Conservation (phyloP, 2,113 vertebrate species). For the Axis porcinus region DNA sequence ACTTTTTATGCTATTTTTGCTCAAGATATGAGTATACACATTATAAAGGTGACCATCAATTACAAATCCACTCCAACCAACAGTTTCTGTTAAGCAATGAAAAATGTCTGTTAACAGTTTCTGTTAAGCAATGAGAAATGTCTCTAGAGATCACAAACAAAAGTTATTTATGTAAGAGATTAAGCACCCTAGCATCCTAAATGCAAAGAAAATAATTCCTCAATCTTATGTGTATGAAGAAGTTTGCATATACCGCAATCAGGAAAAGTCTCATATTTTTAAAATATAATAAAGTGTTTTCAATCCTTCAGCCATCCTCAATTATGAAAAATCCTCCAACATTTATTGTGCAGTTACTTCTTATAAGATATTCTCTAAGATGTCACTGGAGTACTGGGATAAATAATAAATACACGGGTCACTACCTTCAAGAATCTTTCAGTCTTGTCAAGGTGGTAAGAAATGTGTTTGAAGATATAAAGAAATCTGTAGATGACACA, state of each 20-base stretch:
- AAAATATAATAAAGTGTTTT: not conserved
- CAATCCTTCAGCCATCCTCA: not conserved
- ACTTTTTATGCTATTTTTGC: not conserved
- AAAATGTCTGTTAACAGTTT: not conserved
- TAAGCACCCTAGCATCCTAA: not conserved
- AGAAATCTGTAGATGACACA: not conserved
- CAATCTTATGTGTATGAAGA: not conserved
- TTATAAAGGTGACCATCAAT: not conserved
- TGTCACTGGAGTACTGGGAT: not conserved
- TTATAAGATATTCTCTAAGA: not conserved
- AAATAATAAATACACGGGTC: not conserved
- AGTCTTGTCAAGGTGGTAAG: not conserved
- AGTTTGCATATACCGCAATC: not conserved
- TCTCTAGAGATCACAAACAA: not conserved
- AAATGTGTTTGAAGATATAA: not conserved
- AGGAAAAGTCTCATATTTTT: not conserved
- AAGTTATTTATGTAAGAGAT: not conserved
- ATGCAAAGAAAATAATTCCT: not conserved
- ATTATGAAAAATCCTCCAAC: not conserved
- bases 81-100: not conserved
- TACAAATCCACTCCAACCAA: not conserved
- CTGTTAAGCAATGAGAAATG: not conserved
- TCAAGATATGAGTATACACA: not conserved
- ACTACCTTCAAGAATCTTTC: slow-evolving; percentile 6
- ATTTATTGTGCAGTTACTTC: not conserved